Base-by-base conservation (phyloP, 2,888 invertebrate species). In the Scaptomyza polygonia region DNA sequence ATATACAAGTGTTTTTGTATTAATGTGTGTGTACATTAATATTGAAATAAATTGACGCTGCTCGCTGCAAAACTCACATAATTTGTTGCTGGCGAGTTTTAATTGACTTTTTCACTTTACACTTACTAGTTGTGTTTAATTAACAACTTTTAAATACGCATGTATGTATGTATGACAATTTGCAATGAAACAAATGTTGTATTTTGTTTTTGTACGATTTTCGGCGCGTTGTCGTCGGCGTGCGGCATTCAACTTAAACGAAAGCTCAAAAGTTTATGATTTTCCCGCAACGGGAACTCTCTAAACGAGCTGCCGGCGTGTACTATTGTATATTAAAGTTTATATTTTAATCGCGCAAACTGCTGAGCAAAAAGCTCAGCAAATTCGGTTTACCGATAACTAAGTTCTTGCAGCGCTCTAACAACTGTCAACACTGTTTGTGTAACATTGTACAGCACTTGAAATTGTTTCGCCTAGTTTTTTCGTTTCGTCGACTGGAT, bases 51-150 rank as follows among this genome's bases (percentile, higher is more conserved):
- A 67, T 74, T 69, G 21, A 70, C 14, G 47, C 49, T 55, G 61
- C 14, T 21, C 45, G 18, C 48, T 42, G 16, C 12, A n/a, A 52
- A 58, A 80, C 81, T 81, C 75, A 81, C 86, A 51, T 67, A 43
- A 63, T 63, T 57, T 62, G 43, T 52, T 40, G 43, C 14, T 51
- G 40, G 44, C 48, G 43, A 39, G 14, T 43, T 44, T 34, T 62
- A 80, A 81, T 86, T 86, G 84, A 81, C 86, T 75, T 30, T 49
- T 62, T 79, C 62, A 54, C 79, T 83, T 71, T 66, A 59, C 55
- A 61, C 65, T 40, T 71, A 77, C 57, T 34, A 21, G 42, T 32
- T 51, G 54, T 18, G 43, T 40, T n/a, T 36, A 43, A 39, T 18
- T 36, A 55, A 52, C 25, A 61, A 58, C 18, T 52, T 44, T 44